A percentile compares a stretch with the other conserved stretches of the same genome.
phyloP scores from a whole-genome alignment of 2,888 invertebrate species.

The Leucania comma region DNA sequence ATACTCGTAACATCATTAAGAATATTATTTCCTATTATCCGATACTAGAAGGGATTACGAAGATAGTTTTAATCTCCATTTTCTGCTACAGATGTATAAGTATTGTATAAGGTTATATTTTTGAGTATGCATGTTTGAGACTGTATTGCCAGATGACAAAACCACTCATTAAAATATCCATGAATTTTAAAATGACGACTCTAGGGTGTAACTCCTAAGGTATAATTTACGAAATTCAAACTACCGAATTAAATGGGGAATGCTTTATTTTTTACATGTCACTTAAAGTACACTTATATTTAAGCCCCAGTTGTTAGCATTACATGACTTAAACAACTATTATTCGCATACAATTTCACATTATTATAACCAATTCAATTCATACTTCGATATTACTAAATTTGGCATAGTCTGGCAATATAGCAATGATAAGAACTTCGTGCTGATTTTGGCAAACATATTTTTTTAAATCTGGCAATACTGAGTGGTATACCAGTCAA shows the following conservation, averaged over 20 bases:
- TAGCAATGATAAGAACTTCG: conserved; percentile 43
- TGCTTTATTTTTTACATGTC: conserved; percentile 58
- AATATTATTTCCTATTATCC: background rate
- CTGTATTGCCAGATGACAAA: conserved; percentile 39
- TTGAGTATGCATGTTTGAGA: conserved; percentile 9
- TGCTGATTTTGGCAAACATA: conserved; percentile 15
- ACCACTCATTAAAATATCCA: background rate
- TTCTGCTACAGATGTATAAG: background rate
- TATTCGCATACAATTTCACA: conserved; percentile 58
- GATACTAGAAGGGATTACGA: too few species aligned
- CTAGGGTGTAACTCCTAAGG: conserved; percentile 29
- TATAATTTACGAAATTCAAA: conserved; percentile 53
- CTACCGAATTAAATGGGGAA: conserved; percentile 57
- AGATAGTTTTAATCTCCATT: background rate
- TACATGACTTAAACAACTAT: conserved; percentile 54
- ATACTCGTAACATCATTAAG: background rate
- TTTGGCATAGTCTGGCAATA: conserved; percentile 61
- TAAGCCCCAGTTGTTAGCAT: conserved; percentile 53
- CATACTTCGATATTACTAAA: conserved; percentile 44
- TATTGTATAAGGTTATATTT: background rate
- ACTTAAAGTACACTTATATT: conserved; percentile 59
- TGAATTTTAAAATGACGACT: background rate
- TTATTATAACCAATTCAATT: conserved; percentile 55
- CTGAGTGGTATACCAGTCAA: conserved; percentile 32
- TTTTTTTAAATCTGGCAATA: conserved; percentile 42